These are phyloP conservation scores for Himalopsyche kuldschensis DNA, from an alignment of 2,888 invertebrate species.

Conservation along the genomic window DNA sequence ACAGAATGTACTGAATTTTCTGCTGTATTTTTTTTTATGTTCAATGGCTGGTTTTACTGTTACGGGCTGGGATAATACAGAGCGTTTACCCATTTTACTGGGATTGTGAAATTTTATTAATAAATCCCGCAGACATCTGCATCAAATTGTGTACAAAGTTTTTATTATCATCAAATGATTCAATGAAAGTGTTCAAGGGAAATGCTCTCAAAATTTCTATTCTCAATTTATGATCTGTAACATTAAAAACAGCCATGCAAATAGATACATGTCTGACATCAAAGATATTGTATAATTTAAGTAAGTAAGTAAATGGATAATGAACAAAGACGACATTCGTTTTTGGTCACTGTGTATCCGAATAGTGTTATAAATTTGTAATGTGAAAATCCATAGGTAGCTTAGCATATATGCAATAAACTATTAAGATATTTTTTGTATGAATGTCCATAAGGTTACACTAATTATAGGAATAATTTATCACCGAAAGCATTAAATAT, in stretches of 20 bases:
- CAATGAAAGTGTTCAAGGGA: too few species aligned
- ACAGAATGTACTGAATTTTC: not conserved
- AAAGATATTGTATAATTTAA: not conserved
- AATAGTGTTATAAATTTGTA: conserved; percentile 7
- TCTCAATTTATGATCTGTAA: not conserved
- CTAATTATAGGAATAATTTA: conserved; percentile 29
- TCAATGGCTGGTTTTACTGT: not conserved
- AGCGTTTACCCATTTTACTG: too few species aligned
- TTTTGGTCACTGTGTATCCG: conserved; percentile 16
- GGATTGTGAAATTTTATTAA: too few species aligned
- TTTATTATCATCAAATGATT: too few species aligned
- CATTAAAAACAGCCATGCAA: not conserved
- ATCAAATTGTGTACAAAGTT: too few species aligned
- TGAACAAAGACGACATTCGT: conserved; percentile 28
- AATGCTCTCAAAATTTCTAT: too few species aligned
- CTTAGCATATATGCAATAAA: conserved; percentile 32
- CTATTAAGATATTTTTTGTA: conserved; percentile 36
- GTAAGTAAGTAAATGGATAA: not conserved
- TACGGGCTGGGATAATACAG: too few species aligned
- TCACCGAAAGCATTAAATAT: conserved; percentile 31
- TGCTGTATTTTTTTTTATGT: not conserved
- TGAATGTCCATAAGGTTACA: conserved; percentile 30
- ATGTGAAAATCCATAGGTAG: conserved; percentile 14
- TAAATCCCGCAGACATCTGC: too few species aligned
- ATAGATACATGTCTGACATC: not conserved